Base-by-base conservation (phyloP, 2,797 vertebrate genomes). In the Sylvia borin region DNA sequence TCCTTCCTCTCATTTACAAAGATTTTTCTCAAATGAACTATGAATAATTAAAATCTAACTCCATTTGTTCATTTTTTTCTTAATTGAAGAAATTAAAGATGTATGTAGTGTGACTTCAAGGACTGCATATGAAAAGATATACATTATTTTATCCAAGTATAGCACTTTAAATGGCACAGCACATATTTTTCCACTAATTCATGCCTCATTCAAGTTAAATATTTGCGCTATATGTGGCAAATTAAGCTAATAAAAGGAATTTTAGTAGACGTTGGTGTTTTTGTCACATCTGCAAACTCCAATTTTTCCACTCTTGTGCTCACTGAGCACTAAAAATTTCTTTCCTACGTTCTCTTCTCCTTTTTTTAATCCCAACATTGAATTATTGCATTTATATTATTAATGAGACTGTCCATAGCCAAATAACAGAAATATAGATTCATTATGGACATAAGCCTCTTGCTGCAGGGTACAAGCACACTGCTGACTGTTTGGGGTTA, bases 81-180 rank as follows among this genome's bases (percentile, higher is more conserved):
- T 98, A 97, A 98, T 97, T 97, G 98, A 98, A 98, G 97, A 98
- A 98, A 98, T 97, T 98, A 98, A 98, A 98, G 98, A 98, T 98
- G 97, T 95, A 98, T 97, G 95, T 73, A 85, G 96, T 97, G 78
- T 94, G 94, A 90, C 96, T 95, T 97, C 97, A 95, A 94, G 86
- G 94, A 97, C 92, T 92, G 97, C 95, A 97, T 96, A 96, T 97
- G 90, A 97, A 97, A 97, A 97, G 92, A 96, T 96, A 97, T 97
- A 96, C 96, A 91, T 97, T 97, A 96, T 96, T 97, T 96, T 97
- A 96, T 96, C 87, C 92, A 95, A 96, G 87, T 95, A 95, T 95
- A 95, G 95, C 79, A 93, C 92, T 92, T 96, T 88, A 96, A 96
- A 94, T 94, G 90, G 82, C 75, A 92, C 70, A 62, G 81, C 19